Evolutionary conservation across 2,888 invertebrate genomes (phyloP), one percentile per base, ranked within the genome.

Genomic region (Dryococelus australis): DNA sequence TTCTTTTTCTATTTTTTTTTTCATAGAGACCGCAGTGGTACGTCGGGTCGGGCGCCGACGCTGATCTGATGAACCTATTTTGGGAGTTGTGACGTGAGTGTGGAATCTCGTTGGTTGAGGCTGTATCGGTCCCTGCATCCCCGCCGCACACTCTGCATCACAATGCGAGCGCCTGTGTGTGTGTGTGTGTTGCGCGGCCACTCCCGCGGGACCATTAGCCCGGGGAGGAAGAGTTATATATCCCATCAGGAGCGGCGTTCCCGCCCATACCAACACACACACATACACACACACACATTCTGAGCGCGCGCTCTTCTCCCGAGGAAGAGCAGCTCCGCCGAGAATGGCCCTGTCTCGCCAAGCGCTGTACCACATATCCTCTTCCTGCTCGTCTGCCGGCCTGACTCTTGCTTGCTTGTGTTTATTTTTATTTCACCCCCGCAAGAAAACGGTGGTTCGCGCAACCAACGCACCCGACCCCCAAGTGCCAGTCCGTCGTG

Each of bases 151-250:
- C n/a, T 65, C 24, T 65, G 65, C 65, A 65, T 65, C 65, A 65
- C 65, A 65, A 65, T 65, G 65, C 2, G 65, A 65, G 65, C n/a
- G 65, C n/a, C 24, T 16, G 24, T 65, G 65, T 65, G 51, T 51
- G 65, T 65, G 65, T 24, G 65, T 65, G 65, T 65, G 65, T 65
- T 65, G 65, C 65, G n/a, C 65, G n/a, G 65, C 65, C 65, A 24
- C 83, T 86, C 86, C 83, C 81, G 43, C 53, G 86, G 86, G 86
- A 81, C 86, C 86, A 86, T 86, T 86, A 86, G 83, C 83, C 80
- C 35, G 43, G 28, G 4, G 83, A 28, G 83, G 83, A 43, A 43
- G 83, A 83, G 83, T 83, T 83, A 83, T 83, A 83, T 83, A 83
- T 83, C 83, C 83, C 83, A 83, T 83, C 83, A 83, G 83, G 28